Evolutionary conservation across 2,113 vertebrate species (phyloP).

Genomic region (Sprattus sprattus): DNA sequence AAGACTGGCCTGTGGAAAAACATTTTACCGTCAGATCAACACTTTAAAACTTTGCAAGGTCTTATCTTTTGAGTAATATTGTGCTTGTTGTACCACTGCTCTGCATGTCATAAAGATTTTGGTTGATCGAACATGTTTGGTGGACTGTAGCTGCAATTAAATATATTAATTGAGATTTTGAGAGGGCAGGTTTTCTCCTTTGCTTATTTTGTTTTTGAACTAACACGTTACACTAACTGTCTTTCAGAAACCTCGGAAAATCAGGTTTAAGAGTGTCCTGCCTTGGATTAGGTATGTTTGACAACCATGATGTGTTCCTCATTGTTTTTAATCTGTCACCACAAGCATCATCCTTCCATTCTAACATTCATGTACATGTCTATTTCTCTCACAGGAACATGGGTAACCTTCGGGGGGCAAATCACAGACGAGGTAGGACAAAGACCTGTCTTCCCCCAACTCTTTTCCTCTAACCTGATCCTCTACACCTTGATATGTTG

Average conservation of each 20-base stretch:
- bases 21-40: no score
- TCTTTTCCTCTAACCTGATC: background rate
- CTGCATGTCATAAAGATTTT: no score
- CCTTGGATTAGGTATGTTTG: conserved; percentile 88
- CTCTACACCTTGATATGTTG: background rate
- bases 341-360: background rate
- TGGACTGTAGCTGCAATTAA: background rate
- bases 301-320: background rate
- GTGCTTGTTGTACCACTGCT: no score
- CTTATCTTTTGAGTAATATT: no score
- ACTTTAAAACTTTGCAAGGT: no score
- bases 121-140: background rate
- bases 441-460: background rate
- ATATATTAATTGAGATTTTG: background rate
- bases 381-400: conserved; percentile 78
- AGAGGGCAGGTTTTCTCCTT: background rate
- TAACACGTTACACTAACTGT: conserved; percentile 38
- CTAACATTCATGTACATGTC: background rate
- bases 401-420: conserved; percentile 95
- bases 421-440: conserved; percentile 86
- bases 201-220: background rate
- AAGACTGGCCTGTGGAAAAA: no score
- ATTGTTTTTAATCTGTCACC: background rate
- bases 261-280: conserved; percentile 92
- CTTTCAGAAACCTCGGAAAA: conserved; percentile 88